Evolutionary conservation across 2,797 vertebrate species (phyloP).

Genomic region (Danionella dracula): DNA sequence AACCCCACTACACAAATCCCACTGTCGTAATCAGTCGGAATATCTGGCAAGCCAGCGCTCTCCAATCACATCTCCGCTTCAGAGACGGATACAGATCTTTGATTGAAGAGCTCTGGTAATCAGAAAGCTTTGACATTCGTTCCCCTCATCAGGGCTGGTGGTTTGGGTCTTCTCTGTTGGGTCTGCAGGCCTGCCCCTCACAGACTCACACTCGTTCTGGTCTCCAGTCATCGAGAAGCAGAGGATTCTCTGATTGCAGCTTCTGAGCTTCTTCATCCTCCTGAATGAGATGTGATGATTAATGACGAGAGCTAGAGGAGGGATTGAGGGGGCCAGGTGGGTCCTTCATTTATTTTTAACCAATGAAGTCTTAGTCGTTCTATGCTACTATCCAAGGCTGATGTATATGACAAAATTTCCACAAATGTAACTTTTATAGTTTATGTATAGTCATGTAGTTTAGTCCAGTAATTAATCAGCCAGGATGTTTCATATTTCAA

Average conservation of each 20-base stretch:
- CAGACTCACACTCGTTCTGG: not conserved
- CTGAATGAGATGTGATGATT: conserved; percentile 1
- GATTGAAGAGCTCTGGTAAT: conserved; percentile 51
- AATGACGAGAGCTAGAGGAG: conserved; percentile 12
- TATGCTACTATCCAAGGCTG: too few species aligned
- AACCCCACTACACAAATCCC: conserved; percentile 9
- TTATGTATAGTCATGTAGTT: too few species aligned
- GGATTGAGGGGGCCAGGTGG: conserved; percentile 5
- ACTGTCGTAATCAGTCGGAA: conserved; percentile 59
- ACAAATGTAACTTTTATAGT: too few species aligned
- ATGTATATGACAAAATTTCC: too few species aligned
- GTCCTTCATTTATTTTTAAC: conserved; percentile 3
- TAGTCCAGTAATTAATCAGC: not conserved
- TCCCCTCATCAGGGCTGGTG: conserved; percentile 36
- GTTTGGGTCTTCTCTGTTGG: conserved; percentile 18
- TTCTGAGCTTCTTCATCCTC: conserved; percentile 7
- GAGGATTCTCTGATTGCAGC: conserved; percentile 19
- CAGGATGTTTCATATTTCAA: too few species aligned
- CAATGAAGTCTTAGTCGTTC: not conserved
- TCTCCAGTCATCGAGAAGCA: not conserved
- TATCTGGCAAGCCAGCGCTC: conserved; percentile 23
- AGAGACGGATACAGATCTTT: conserved; percentile 20
- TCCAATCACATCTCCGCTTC: conserved; percentile 39
- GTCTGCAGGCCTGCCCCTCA: conserved; percentile 8
- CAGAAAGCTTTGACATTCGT: conserved; percentile 38